Percentiles rank a stretch among this genome's conserved stretches.
Evolutionary conservation across 2,113 vertebrate genomes (phyloP).

Genomic region (Hydrochoerus hydrochaeris): DNA sequence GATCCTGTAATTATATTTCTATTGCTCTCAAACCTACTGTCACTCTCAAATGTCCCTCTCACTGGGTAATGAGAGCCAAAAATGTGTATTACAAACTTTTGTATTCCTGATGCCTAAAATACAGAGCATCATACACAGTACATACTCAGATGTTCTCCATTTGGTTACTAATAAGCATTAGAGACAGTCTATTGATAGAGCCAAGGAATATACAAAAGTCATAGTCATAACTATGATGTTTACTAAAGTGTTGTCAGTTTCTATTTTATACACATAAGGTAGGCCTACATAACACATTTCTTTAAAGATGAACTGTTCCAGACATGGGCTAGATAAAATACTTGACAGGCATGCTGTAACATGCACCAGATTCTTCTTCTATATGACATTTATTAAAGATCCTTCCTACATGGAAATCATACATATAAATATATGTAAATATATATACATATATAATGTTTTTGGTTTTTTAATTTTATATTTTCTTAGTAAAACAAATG

Average conservation of each 20-base stretch:
- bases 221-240: neutral
- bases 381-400: conserved; percentile 43
- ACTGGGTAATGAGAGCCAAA: neutral
- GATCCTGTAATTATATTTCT: neutral
- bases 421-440: neutral
- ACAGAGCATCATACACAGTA: neutral
- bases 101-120: neutral
- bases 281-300: neutral
- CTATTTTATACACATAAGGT: neutral
- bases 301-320: neutral
- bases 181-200: neutral
- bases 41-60: neutral
- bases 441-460: neutral
- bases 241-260: neutral
- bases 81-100: neutral
- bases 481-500: conserved; percentile 32
- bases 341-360: neutral
- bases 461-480: neutral
- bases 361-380: neutral
- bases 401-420: neutral
- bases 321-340: conserved; percentile 1
- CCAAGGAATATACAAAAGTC: neutral
- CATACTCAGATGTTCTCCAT: neutral
- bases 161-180: neutral
- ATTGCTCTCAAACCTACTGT: neutral